phyloP scores from a whole-genome alignment of 1,140 invertebrate species.

The Hyles euphorbiae region DNA sequence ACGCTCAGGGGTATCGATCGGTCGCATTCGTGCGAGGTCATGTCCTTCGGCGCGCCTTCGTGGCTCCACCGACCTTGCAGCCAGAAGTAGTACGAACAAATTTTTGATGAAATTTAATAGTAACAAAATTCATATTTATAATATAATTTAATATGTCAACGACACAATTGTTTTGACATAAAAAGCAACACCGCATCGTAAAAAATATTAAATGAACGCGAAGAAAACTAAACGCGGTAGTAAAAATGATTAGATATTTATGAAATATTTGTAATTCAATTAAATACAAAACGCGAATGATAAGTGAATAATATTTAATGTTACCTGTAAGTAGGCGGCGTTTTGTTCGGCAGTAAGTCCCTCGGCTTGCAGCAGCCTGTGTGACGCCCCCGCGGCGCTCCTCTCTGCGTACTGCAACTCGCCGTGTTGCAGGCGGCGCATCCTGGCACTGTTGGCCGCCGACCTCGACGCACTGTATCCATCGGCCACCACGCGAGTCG shows the following conservation, averaged over 20 bases:
- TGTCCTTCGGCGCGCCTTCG: constrained; percentile 72
- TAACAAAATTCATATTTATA: background rate
- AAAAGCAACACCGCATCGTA: no score
- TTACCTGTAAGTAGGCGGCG: constrained; percentile 61
- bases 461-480: constrained; percentile 88
- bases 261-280: no score
- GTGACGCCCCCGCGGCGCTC: constrained; percentile 61
- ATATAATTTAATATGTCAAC: no score
- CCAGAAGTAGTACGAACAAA: constrained; percentile 9
- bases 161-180: no score
- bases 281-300: no score
- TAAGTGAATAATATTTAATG: constrained; percentile 10
- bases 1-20: constrained; percentile 63
- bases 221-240: constrained; percentile 1
- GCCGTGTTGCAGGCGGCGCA: constrained; percentile 85
- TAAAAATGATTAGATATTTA: no score
- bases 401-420: constrained; percentile 84
- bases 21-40: constrained; percentile 56
- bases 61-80: constrained; percentile 32
- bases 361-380: constrained; percentile 58
- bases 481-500: constrained; percentile 88
- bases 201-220: background rate
- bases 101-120: background rate
- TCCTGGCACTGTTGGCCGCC: constrained; percentile 84
- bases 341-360: constrained; percentile 68